These are phyloP conservation scores for Athrips mouffetella DNA, from an alignment of 2,888 invertebrate genomes.

Conservation along the genomic window DNA sequence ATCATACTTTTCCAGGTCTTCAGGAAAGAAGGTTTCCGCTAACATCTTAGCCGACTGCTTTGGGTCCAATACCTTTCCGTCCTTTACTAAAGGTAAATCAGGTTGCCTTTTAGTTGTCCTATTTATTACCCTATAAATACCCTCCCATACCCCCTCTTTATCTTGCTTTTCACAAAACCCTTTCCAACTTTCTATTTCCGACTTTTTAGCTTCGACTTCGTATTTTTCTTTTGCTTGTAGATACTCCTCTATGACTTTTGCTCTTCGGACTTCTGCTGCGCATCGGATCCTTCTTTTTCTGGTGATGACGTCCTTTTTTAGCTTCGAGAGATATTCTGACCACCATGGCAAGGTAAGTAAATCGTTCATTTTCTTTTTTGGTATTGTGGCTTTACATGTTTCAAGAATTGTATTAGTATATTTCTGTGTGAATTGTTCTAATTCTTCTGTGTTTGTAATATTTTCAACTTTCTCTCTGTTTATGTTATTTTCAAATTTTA, in stretches of 20 bases:
- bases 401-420: background rate
- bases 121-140: too few species aligned
- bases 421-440: background rate
- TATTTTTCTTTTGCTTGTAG: conserved; percentile 15
- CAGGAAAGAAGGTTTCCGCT: background rate
- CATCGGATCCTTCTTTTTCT: conserved; percentile 2
- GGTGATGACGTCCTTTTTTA: background rate
- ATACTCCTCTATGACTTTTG: conserved; percentile 12
- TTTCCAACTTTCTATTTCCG: conserved; percentile 16
- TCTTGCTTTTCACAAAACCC: conserved; percentile 18
- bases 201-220: background rate
- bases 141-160: too few species aligned
- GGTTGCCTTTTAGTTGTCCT: conserved; percentile 10
- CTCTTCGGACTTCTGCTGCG: conserved; percentile 16
- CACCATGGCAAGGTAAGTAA: conserved; percentile 1
- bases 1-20: background rate
- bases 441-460: background rate
- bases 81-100: background rate
- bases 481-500: background rate
- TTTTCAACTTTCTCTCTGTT: background rate
- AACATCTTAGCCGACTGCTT: background rate
- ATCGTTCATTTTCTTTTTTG: background rate
- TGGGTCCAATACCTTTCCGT: background rate
- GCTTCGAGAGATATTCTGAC: background rate
- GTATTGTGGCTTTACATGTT: background rate